Evolutionary conservation across 2,888 invertebrate species (phyloP).

Genomic region (Andrena minutula): DNA sequence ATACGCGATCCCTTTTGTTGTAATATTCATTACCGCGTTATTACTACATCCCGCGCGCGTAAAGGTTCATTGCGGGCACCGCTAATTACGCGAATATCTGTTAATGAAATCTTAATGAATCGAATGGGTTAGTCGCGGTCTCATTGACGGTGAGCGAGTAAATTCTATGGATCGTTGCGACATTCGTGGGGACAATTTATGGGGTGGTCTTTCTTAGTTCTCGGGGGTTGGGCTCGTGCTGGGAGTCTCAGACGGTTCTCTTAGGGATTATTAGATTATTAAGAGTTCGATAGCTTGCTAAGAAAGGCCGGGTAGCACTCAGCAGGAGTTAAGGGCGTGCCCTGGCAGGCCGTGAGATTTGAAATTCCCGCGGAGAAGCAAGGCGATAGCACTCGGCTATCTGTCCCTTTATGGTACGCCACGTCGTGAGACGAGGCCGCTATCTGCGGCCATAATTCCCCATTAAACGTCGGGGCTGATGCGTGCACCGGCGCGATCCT

Average conservation of each 20-base stretch:
- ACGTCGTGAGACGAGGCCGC: conserved; percentile 54
- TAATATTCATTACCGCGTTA: conserved; percentile 42
- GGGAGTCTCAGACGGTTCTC: background rate
- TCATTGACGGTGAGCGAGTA: background rate
- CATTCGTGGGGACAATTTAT: background rate
- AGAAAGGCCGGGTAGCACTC: background rate
- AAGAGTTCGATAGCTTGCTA: background rate
- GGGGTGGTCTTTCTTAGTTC: no score
- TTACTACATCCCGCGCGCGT: background rate
- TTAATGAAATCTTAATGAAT: conserved; percentile 51
- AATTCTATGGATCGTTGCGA: background rate
- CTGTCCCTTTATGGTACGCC: conserved; percentile 57
- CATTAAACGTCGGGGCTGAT: conserved; percentile 77
- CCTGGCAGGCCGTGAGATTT: conserved; percentile 18
- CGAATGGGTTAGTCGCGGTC: conserved; percentile 32
- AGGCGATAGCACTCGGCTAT: conserved; percentile 54
- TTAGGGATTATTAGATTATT: background rate
- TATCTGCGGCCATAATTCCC: conserved; percentile 78
- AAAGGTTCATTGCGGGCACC: background rate
- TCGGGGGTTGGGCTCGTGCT: background rate
- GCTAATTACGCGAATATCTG: conserved; percentile 39
- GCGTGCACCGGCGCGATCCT: conserved; percentile 52
- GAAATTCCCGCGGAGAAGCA: conserved; percentile 56
- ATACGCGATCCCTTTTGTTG: conserved; percentile 14
- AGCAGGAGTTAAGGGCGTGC: background rate